Conservation (phyloP, 2,113 vertebrate species). For the Caranx ignobilis region DNA sequence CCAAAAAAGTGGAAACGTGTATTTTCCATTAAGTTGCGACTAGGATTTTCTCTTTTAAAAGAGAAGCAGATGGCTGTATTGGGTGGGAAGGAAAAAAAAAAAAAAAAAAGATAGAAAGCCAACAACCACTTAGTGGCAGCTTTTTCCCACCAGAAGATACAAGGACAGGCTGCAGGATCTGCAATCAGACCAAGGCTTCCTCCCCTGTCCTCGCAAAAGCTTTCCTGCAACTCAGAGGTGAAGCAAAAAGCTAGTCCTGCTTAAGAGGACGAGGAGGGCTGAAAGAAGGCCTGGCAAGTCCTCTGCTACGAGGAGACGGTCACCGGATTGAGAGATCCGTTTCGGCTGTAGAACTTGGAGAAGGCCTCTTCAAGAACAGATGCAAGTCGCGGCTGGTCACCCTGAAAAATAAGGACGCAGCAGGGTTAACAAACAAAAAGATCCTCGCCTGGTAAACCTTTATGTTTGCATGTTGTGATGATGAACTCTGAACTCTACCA, state of each 20-base stretch:
- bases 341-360: conserved; percentile 95
- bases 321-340: conserved; percentile 92
- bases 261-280: conserved; percentile 54
- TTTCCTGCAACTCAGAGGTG: conserved; percentile 59
- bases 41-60: conserved; percentile 76
- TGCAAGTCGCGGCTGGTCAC: conserved; percentile 92
- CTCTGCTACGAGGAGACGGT: conserved; percentile 94
- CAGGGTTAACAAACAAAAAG: neutral
- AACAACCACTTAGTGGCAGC: conserved; percentile 76
- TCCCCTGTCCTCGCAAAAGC: conserved; percentile 69
- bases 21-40: conserved; percentile 70
- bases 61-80: conserved; percentile 82
- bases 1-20: conserved; percentile 54
- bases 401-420: conserved; percentile 76
- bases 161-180: conserved; percentile 62
- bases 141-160: conserved; percentile 71
- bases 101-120: conserved; percentile 54
- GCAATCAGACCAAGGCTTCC: conserved; percentile 66
- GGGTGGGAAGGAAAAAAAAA: conserved; percentile 45
- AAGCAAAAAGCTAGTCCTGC: conserved; percentile 69
- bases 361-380: conserved; percentile 98
- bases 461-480: neutral
- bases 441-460: neutral
- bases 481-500: conserved; percentile 32
- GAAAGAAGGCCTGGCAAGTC: conserved; percentile 42